Base-by-base conservation (phyloP, 2,113 vertebrate genomes). In the Falcunculus frontatus region DNA sequence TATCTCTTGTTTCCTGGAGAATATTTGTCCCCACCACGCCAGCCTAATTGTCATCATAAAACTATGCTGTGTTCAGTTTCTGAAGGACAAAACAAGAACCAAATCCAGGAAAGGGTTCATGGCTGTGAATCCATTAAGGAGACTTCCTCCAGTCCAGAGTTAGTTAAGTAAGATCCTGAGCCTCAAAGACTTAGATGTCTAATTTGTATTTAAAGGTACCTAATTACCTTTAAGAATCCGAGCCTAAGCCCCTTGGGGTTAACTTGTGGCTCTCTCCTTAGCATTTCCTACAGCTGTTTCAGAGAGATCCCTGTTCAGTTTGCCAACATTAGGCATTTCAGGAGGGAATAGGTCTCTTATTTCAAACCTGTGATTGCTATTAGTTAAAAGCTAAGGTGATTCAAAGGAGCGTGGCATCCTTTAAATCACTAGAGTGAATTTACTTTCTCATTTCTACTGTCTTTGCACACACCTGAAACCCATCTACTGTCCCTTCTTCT, bases 181-280 rank as follows among this genome's bases (percentile, higher is more conserved):
- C 84, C 81, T 92, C 81, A 82, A 95, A 97, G 94, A 94, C 79
- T 97, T 95, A 96, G 53, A 79, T 82, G 87, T 90, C 89, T 91
- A 94, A 96, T 73, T 96, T 95, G 86, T 97, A 97, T 97, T 95
- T 95, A 95, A 95, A 93, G 90, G 76, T 55, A 86, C 86, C 94
- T 95, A 96, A 97, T 86, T 95, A 95, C 91, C 89, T 89, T 75
- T 93, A 95, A 97, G 87, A 88, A 89, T 90, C 76, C 95, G 86
- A 96, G 88, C 79, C 60, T 93, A 89, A 93, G 84, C 56, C 91
- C 76, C 80, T 68, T 44, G 76, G 84, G 74, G 84, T 92, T 97
- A 93, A 82, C 47, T 74, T 97, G 76, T 81, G 72, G 42, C 76
- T 92, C 65, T 77, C 64, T 94, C 49, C 56, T 90, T 60, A 67